Base-by-base conservation (phyloP, 2,888 invertebrate species). In the Stenoptilia bipunctidactyla region DNA sequence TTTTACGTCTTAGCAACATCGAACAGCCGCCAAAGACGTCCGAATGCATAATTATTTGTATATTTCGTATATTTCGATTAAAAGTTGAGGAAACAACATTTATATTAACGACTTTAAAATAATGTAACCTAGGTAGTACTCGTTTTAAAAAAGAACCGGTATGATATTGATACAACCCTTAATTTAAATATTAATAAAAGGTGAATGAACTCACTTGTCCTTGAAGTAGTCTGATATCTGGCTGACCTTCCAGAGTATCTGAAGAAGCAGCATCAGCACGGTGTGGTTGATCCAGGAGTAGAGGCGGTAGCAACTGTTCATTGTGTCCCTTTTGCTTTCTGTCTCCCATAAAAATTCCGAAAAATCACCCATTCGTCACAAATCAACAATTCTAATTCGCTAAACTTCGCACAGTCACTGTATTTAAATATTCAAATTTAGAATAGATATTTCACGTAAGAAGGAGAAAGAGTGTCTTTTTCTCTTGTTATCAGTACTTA, bases 191-290 rank as follows among this genome's bases (percentile, higher is more conserved):
- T n/a, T n/a, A n/a, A n/a, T n/a, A 36, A 46, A 39, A 41, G 20
- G 20, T 20, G 20, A 20, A 5, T 20, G 20, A 53, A 74, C 83
- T 82, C 48, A 83, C 83, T 75, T 76, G 55, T 71, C 74, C 46
- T 62, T 74, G 46, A 83, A 79, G 54, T 63, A 83, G 61, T 80
- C 75, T 43, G 79, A 72, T 58, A 83, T 70, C 58, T 83, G 83
- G 61, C 70, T 79, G 52, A 82, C 70, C 61, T 83, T 83, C 83
- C 83, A 83, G 56, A 83, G 73, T 53, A 82, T 79, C 59, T 83
- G 82, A 45, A 82, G 68, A 40, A 82, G 60, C 55, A 82, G 58
- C 82, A 82, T 82, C 51, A 83, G 58, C 50, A 82, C 50, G 10
- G 79, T 76, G 48, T 82, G 70, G 60, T 76, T 79, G 49, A 83